A percentile compares a stretch with the other conserved stretches of the same genome.
phyloP scores from a whole-genome alignment of 2,888 invertebrate species.

The Zygothrica quintamaculata region DNA sequence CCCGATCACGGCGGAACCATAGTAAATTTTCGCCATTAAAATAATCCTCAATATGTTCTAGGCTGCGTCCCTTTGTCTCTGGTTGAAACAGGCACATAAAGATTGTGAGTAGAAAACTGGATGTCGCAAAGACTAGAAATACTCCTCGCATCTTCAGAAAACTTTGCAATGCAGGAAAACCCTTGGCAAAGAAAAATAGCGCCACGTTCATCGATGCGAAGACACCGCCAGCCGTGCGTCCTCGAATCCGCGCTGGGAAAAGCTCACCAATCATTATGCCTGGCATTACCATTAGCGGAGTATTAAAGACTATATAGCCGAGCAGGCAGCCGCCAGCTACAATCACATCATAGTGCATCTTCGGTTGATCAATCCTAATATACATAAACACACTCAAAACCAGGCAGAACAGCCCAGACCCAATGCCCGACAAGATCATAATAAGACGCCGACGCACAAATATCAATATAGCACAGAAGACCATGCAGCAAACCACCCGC shows the following conservation, averaged over 20 bases:
- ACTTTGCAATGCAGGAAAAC: constrained; percentile 88
- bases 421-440: constrained; percentile 88
- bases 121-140: constrained; percentile 89
- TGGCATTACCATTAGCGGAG: constrained; percentile 90
- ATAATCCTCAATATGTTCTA: constrained; percentile 91
- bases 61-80: constrained; percentile 90
- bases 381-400: constrained; percentile 86
- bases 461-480: constrained; percentile 88
- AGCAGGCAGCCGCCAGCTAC: constrained; percentile 85
- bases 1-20: constrained; percentile 85
- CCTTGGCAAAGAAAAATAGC: constrained; percentile 89
- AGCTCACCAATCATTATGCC: constrained; percentile 91
- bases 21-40: constrained; percentile 88
- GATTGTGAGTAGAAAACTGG: constrained; percentile 87
- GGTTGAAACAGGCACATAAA: constrained; percentile 89
- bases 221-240: constrained; percentile 90
- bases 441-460: constrained; percentile 88
- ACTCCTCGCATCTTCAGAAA: constrained; percentile 88
- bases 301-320: constrained; percentile 90
- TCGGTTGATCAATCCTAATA: constrained; percentile 76
- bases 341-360: constrained; percentile 73
- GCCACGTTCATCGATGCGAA: constrained; percentile 89
- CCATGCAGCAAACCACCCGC: constrained; percentile 87
- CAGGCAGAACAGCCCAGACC: constrained; percentile 88
- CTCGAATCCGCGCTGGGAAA: constrained; percentile 90